Percentiles rank a stretch among this genome's conserved stretches.
These are phyloP conservation scores for Tauraco erythrolophus DNA, from an alignment of 2,113 vertebrate genomes.

Conservation along the genomic window DNA sequence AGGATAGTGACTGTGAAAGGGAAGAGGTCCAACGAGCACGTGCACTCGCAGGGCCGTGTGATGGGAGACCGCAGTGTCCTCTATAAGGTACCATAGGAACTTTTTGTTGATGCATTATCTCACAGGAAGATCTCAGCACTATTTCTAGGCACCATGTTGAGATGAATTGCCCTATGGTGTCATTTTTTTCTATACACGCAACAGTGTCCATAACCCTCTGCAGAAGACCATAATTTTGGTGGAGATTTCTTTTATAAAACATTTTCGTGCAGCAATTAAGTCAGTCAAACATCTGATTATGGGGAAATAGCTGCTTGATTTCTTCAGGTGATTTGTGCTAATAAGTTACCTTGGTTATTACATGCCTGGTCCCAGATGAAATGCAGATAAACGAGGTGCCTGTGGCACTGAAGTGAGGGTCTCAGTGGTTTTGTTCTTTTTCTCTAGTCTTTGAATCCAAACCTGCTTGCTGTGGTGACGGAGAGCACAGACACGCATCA, in stretches of 20 bases:
- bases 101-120: neutral
- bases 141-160: accelerated
- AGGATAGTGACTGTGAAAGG: slow-evolving; percentile 90
- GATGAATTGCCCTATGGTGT: neutral
- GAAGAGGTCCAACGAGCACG: slow-evolving; percentile 91
- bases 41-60: slow-evolving; percentile 96
- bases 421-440: neutral
- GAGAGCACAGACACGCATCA: slow-evolving; percentile 91
- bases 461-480: slow-evolving; percentile 92
- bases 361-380: neutral
- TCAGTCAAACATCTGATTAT: neutral
- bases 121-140: accelerated
- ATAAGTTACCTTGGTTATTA: neutral
- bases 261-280: neutral
- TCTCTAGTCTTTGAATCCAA: slow-evolving; percentile 92
- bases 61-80: slow-evolving; percentile 99
- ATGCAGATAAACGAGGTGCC: neutral
- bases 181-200: neutral
- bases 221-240: neutral
- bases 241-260: neutral
- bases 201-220: neutral
- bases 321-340: neutral
- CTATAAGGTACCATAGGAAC: slow-evolving; percentile 85
- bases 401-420: neutral
- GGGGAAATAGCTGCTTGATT: neutral